These are phyloP conservation scores for Orthosia gothica DNA, from an alignment of 2,888 invertebrate genomes.

Conservation along the genomic window DNA sequence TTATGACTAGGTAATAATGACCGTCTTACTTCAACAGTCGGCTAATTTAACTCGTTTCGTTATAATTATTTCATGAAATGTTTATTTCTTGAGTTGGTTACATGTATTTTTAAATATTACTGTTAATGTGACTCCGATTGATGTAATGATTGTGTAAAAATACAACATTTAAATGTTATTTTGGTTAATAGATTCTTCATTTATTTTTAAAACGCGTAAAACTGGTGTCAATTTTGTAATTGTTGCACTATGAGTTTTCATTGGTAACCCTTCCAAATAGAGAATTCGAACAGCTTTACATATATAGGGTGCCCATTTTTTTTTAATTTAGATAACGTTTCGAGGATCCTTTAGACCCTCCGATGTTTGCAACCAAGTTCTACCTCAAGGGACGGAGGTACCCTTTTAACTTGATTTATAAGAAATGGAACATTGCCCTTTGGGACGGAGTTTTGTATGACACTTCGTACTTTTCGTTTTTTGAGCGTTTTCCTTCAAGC, in stretches of 20 bases:
- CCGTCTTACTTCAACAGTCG: slow-evolving; percentile 47
- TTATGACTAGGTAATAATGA: slow-evolving; percentile 52
- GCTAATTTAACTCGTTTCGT: slow-evolving; percentile 32
- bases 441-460: slow-evolving; percentile 82
- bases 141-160: neutral
- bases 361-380: slow-evolving; percentile 73
- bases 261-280: neutral
- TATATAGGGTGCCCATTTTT: slow-evolving; percentile 59
- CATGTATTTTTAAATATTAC: neutral
- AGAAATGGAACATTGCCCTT: slow-evolving; percentile 82
- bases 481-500: slow-evolving; percentile 52
- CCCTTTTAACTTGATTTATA: slow-evolving; percentile 87
- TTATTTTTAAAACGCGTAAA: neutral
- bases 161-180: neutral
- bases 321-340: slow-evolving; percentile 74
- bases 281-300: slow-evolving; percentile 39
- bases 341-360: slow-evolving; percentile 54
- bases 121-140: neutral
- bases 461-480: slow-evolving; percentile 73
- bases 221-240: neutral
- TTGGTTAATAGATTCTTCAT: neutral
- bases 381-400: slow-evolving; percentile 70
- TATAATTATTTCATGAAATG: slow-evolving; percentile 26
- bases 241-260: neutral
- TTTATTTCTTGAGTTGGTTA: slow-evolving; percentile 6